These are phyloP conservation scores for Conus ventricosus DNA, from an alignment of 1,140 invertebrate species.

Conservation along the genomic window DNA sequence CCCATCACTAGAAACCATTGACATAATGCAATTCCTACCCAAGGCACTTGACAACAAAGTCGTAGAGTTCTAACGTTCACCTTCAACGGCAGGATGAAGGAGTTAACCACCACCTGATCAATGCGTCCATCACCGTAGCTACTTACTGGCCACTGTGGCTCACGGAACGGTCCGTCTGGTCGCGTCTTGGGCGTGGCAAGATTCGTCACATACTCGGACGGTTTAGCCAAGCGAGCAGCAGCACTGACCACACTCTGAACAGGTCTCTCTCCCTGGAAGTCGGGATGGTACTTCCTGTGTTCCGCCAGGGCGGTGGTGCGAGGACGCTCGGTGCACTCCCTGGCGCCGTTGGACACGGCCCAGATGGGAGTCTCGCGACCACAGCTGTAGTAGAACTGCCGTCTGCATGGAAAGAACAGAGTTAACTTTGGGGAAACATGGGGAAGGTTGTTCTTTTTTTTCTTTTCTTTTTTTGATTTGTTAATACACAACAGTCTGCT, in stretches of 20 bases:
- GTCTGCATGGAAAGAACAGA: slow-evolving; percentile 41
- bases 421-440: not conserved
- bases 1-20: too few relatives aligned
- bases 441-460: too few relatives aligned
- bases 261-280: slow-evolving; percentile 56
- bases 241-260: slow-evolving; percentile 55
- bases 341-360: slow-evolving; percentile 48
- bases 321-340: slow-evolving; percentile 47
- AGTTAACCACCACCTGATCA: too few relatives aligned
- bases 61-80: too few relatives aligned
- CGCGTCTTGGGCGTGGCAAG: slow-evolving; percentile 63
- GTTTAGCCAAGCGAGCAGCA: slow-evolving; percentile 50
- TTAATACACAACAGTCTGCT: too few relatives aligned
- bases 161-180: slow-evolving; percentile 63
- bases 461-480: too few relatives aligned
- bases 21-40: too few relatives aligned
- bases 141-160: slow-evolving; percentile 66
- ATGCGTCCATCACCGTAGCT: too few relatives aligned
- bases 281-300: slow-evolving; percentile 54
- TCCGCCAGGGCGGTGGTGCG: slow-evolving; percentile 54
- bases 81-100: too few relatives aligned
- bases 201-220: slow-evolving; percentile 51
- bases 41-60: too few relatives aligned
- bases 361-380: slow-evolving; percentile 64
- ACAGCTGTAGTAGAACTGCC: slow-evolving; percentile 66